These are phyloP conservation scores for Brachionichthys hirsutus DNA, from an alignment of 2,113 vertebrate genomes.

Conservation along the genomic window DNA sequence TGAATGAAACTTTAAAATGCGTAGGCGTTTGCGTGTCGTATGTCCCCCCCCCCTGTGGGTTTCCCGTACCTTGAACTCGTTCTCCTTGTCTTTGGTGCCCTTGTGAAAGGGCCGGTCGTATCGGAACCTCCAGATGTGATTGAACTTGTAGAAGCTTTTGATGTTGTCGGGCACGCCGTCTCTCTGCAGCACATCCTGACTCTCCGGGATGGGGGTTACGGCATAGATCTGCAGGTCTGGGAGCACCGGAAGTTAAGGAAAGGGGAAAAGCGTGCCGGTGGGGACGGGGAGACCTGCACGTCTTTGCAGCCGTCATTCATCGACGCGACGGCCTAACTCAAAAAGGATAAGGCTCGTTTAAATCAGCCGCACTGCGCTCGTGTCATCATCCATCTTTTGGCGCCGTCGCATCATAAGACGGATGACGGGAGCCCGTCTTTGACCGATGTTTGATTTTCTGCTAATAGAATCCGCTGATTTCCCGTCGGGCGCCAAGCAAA, in stretches of 20 bases:
- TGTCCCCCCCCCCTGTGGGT: neutral
- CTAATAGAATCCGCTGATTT: neutral
- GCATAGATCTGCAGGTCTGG: conserved; percentile 98
- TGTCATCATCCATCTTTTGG: neutral
- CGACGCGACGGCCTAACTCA: neutral
- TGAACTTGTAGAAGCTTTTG: conserved; percentile 99
- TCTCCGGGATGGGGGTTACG: conserved; percentile 96
- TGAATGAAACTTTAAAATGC: too few species aligned
- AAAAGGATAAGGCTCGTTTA: neutral
- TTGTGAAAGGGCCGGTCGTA: conserved; percentile 98
- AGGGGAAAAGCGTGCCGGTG: conserved; percentile 1
- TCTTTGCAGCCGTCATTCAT: neutral
- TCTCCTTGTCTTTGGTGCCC: conserved; percentile 98
- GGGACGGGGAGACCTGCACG: too few species aligned
- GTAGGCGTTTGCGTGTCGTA: too few species aligned
- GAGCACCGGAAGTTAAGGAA: conserved; percentile 75
- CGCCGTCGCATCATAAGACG: neutral
- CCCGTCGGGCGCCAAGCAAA: neutral
- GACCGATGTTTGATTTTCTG: conserved; percentile 6
- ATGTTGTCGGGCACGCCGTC: conserved; percentile 97
- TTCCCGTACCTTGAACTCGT: conserved; percentile 93
- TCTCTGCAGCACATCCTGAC: conserved; percentile 93
- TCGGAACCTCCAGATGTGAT: conserved; percentile 97
- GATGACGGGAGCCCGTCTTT: neutral
- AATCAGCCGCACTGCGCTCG: neutral